A percentile compares a stretch with the other conserved stretches of the same genome.
phyloP scores from a whole-genome alignment of 2,888 invertebrate genomes.

The Agriopis marginaria region DNA sequence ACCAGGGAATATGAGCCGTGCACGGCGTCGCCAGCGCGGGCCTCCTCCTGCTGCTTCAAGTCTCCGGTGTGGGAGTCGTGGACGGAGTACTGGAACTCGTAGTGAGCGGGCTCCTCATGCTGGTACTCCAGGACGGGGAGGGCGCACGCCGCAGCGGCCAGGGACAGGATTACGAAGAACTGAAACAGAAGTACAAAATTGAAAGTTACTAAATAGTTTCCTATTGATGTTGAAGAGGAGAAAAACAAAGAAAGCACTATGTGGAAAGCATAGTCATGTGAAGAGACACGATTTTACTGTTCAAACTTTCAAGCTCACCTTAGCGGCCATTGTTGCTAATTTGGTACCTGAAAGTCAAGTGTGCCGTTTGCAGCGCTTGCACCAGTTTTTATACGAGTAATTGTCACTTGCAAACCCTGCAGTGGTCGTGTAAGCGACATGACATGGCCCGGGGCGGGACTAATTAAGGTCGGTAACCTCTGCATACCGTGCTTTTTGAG shows the following conservation, averaged over 20 bases:
- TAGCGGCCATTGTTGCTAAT: constrained; percentile 75
- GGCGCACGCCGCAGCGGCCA: constrained; percentile 54
- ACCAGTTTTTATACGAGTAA: constrained; percentile 69
- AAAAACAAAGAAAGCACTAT: too few species aligned
- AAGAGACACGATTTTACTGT: not conserved
- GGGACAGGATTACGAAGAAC: constrained; percentile 67
- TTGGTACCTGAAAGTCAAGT: constrained; percentile 63
- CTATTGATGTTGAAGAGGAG: too few species aligned
- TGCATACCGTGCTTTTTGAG: constrained; percentile 23
- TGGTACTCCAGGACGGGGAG: constrained; percentile 64
- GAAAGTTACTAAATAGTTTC: not conserved
- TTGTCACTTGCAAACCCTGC: constrained; percentile 54
- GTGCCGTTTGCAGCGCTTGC: constrained; percentile 56
- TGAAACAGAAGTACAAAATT: constrained; percentile 45
- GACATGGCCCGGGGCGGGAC: constrained; percentile 51
- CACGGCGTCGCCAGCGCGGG: constrained; percentile 75
- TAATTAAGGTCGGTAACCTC: constrained; percentile 59
- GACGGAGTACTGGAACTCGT: constrained; percentile 79
- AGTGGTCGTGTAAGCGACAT: constrained; percentile 47
- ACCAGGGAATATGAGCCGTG: constrained; percentile 81
- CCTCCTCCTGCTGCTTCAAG: constrained; percentile 79
- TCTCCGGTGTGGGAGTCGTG: constrained; percentile 78
- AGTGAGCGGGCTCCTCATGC: constrained; percentile 72
- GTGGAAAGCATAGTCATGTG: constrained; percentile 10
- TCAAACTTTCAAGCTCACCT: constrained; percentile 52